These are phyloP conservation scores for Tolmerus cingulatus DNA, from an alignment of 2,888 invertebrate species.

Conservation along the genomic window DNA sequence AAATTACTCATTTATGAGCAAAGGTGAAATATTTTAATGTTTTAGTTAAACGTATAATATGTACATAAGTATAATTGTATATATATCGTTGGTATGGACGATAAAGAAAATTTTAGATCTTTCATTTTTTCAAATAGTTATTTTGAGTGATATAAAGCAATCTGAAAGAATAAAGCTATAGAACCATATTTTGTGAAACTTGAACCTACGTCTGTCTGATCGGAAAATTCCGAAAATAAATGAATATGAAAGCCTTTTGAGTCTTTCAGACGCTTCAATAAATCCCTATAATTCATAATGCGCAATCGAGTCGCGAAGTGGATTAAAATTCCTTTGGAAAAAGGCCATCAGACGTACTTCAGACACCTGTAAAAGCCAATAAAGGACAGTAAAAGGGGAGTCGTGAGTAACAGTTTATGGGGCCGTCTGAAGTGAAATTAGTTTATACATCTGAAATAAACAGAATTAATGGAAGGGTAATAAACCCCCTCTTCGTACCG, in stretches of 20 bases:
- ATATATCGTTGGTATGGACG: too few relatives aligned
- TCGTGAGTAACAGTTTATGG: neutral
- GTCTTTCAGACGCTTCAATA: neutral
- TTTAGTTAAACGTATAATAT: too few relatives aligned
- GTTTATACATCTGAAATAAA: slow-evolving; percentile 1
- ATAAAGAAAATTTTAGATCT: too few relatives aligned
- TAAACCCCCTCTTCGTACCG: neutral
- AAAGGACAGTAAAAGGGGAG: neutral
- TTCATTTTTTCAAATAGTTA: neutral
- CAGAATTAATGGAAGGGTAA: neutral
- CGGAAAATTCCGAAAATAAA: neutral
- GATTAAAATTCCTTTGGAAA: neutral
- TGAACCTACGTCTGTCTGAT: neutral
- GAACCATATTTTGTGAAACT: neutral
- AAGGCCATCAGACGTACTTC: neutral
- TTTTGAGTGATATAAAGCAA: neutral
- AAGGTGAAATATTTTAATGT: too few relatives aligned
- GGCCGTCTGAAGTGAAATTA: neutral
- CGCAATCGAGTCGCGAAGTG: neutral
- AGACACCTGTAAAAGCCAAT: neutral
- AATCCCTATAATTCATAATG: neutral
- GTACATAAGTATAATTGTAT: too few relatives aligned
- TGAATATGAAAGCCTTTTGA: neutral
- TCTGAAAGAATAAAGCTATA: neutral
- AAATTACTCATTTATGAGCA: too few relatives aligned